These are phyloP conservation scores for Agonopterix subpropinquella DNA, from an alignment of 2,888 invertebrate genomes.

Conservation along the genomic window DNA sequence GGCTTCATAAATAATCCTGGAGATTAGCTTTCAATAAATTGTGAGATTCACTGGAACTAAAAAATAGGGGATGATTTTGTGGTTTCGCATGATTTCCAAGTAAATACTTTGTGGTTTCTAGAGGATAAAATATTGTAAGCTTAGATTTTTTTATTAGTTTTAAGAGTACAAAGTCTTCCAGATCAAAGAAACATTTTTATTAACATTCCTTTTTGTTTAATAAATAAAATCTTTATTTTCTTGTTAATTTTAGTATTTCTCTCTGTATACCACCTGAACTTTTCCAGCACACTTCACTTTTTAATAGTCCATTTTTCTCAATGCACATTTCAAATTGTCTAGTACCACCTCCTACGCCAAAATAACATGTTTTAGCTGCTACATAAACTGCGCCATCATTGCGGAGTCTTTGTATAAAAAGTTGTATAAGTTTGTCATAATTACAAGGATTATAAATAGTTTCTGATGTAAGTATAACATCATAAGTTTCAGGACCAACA, in stretches of 20 bases:
- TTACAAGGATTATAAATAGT: constrained; percentile 92
- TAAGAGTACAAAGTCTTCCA: too few relatives aligned
- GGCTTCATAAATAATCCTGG: too few relatives aligned
- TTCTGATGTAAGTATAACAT: constrained; percentile 92
- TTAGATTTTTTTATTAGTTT: too few relatives aligned
- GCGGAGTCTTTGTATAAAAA: constrained; percentile 79
- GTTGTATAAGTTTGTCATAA: constrained; percentile 83
- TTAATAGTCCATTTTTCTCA: constrained; percentile 69
- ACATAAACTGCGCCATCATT: constrained; percentile 79
- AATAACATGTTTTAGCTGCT: constrained; percentile 95
- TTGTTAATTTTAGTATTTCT: constrained; percentile 76
- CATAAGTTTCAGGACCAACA: constrained; percentile 75
- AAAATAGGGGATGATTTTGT: too few relatives aligned
- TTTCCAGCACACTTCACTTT: constrained; percentile 77
- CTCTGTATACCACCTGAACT: constrained; percentile 78
- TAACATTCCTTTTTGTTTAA: constrained; percentile 1
- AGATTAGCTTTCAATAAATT: too few relatives aligned
- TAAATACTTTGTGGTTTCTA: too few relatives aligned
- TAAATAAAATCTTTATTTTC: constrained; percentile 18
- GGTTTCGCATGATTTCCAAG: too few relatives aligned
- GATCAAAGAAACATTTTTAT: not conserved
- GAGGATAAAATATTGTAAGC: too few relatives aligned
- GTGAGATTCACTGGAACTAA: too few relatives aligned
- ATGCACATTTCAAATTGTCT: constrained; percentile 83
- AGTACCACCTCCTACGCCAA: constrained; percentile 94